Evolutionary conservation across 2,113 vertebrate genomes (phyloP).

Genomic region (Limnothrissa miodon): DNA sequence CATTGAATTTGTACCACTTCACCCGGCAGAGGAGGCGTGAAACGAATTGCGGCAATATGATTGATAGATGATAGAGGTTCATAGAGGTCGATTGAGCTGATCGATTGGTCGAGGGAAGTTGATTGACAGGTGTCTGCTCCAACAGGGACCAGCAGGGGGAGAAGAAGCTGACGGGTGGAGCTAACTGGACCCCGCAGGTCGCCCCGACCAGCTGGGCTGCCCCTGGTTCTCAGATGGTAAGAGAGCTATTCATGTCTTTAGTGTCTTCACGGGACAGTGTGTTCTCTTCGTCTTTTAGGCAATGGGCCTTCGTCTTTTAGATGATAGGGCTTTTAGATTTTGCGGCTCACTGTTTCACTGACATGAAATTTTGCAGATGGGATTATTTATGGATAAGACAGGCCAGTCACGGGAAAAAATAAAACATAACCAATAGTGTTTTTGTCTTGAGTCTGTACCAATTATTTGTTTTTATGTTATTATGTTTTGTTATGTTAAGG

Average conservation of each 20-base stretch:
- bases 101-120: background rate
- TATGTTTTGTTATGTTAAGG: too few species aligned
- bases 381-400: too few species aligned
- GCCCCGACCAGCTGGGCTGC: constrained; percentile 89
- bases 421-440: background rate
- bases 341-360: too few species aligned
- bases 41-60: background rate
- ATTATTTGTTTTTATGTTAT: too few species aligned
- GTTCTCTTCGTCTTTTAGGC: too few species aligned
- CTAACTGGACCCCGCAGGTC: constrained; percentile 95
- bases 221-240: constrained; percentile 82
- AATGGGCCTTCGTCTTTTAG: too few species aligned
- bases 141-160: constrained; percentile 82
- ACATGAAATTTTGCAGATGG: too few species aligned
- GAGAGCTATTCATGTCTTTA: background rate
- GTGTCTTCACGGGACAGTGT: too few species aligned
- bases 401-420: too few species aligned
- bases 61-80: background rate
- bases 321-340: too few species aligned
- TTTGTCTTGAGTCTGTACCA: too few species aligned
- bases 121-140: constrained; percentile 32
- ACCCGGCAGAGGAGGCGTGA: background rate
- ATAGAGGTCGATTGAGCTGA: background rate
- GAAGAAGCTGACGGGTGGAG: constrained; percentile 93
- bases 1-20: background rate